Percentiles rank a stretch among this genome's conserved stretches.
phyloP scores from a whole-genome alignment of 2,888 invertebrate genomes.

The Tinea trinotella region DNA sequence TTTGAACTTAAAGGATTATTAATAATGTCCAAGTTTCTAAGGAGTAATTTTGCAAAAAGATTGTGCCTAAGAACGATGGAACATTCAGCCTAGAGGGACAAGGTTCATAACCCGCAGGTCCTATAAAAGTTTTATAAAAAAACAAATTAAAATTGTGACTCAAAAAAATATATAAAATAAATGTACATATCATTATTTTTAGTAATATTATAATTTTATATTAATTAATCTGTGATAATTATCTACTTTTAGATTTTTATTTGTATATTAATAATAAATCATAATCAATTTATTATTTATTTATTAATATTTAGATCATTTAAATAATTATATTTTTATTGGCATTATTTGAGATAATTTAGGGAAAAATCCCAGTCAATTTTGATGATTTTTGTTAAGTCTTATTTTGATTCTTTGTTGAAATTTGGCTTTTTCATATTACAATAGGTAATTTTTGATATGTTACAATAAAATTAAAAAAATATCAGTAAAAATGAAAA shows the following conservation, averaged over 20 bases:
- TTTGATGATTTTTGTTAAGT: background rate
- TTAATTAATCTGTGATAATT: background rate
- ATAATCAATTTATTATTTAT: constrained; percentile 37
- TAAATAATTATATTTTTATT: constrained; percentile 37
- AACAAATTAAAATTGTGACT: background rate
- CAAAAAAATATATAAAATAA: constrained; percentile 43
- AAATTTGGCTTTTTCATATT: background rate
- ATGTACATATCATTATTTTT: constrained; percentile 32
- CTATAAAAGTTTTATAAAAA: no score
- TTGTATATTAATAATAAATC: constrained; percentile 39
- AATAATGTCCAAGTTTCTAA: no score
- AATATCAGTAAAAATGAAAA: constrained; percentile 19
- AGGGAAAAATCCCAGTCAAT: background rate
- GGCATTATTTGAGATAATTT: constrained; percentile 1
- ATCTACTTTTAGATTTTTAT: background rate
- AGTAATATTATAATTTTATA: background rate
- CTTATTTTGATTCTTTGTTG: background rate
- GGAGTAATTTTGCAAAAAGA: no score
- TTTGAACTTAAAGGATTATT: no score
- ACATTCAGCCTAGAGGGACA: no score
- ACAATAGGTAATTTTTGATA: background rate
- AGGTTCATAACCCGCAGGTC: no score
- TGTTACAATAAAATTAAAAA: background rate
- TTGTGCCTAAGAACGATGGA: no score
- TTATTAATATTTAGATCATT: constrained; percentile 37